A percentile compares a stretch with the other conserved stretches of the same genome.
These are phyloP conservation scores for Halictus quadricinctus DNA, from an alignment of 2,888 invertebrate genomes.

Conservation along the genomic window DNA sequence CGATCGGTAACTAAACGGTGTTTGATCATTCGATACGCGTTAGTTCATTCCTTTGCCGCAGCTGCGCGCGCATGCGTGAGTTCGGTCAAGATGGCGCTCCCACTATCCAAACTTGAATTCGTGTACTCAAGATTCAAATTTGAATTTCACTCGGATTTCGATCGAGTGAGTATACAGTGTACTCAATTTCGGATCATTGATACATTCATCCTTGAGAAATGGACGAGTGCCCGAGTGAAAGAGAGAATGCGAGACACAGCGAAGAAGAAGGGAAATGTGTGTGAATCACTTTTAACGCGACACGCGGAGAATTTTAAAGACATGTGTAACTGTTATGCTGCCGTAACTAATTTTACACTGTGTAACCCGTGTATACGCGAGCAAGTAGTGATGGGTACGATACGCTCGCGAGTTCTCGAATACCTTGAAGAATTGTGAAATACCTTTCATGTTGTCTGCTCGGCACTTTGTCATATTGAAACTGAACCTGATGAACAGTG, in stretches of 20 bases:
- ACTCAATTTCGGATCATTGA: not conserved
- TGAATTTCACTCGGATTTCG: not conserved
- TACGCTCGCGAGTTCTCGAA: not conserved
- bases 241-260: slow-evolving; percentile 21
- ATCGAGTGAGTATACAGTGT: not conserved
- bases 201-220: slow-evolving; percentile 29
- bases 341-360: slow-evolving; percentile 26
- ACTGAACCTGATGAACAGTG: not conserved
- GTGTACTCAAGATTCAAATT: not conserved
- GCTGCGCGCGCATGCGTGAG: slow-evolving; percentile 14
- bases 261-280: not conserved
- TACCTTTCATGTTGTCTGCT: not conserved
- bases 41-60: slow-evolving; percentile 45
- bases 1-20: slow-evolving; percentile 39
- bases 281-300: not conserved
- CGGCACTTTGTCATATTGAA: not conserved
- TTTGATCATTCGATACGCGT: slow-evolving; percentile 61
- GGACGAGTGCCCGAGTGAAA: slow-evolving; percentile 18
- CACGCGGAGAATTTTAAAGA: slow-evolving; percentile 8
- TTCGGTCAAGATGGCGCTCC: slow-evolving; percentile 11
- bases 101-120: not conserved
- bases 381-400: slow-evolving; percentile 4
- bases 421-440: not conserved
- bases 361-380: not conserved
- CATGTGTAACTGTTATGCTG: not conserved